These are phyloP conservation scores for Acleris cristana DNA, from an alignment of 2,888 invertebrate genomes.

Conservation along the genomic window DNA sequence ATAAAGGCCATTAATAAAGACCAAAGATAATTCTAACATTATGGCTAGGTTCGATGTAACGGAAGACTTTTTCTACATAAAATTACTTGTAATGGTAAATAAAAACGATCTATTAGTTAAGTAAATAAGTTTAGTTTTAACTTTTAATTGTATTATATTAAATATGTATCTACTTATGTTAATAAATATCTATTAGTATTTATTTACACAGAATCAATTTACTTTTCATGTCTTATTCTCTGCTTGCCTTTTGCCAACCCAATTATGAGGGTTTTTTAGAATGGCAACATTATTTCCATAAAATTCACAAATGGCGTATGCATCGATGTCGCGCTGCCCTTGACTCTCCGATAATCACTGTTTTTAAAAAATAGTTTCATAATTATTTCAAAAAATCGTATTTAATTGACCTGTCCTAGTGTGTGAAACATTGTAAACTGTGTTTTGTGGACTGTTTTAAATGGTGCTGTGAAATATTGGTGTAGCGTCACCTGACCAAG, in stretches of 20 bases:
- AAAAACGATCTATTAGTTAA: no score
- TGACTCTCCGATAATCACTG: slow-evolving; percentile 74
- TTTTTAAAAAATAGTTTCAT: slow-evolving; percentile 64
- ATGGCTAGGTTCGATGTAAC: no score
- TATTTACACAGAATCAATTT: no score
- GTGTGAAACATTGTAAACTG: slow-evolving; percentile 51
- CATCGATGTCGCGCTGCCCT: slow-evolving; percentile 78
- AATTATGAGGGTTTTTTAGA: background rate
- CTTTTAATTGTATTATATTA: no score
- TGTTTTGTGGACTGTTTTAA: slow-evolving; percentile 44
- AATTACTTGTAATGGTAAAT: no score
- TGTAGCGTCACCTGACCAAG: slow-evolving; percentile 82
- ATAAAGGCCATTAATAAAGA: no score
- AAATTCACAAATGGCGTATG: slow-evolving; percentile 53
- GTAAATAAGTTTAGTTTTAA: no score
- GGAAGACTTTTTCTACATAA: no score
- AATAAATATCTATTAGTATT: no score
- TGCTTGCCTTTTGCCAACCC: background rate
- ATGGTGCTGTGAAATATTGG: slow-evolving; percentile 58
- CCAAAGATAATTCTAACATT: no score
- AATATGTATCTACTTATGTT: no score
- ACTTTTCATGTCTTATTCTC: background rate
- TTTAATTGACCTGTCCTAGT: slow-evolving; percentile 45
- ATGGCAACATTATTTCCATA: slow-evolving; percentile 28
- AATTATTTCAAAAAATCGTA: slow-evolving; percentile 50